Evolutionary conservation across 2,113 vertebrate genomes (phyloP).

Genomic region (Fregetta grallaria): DNA sequence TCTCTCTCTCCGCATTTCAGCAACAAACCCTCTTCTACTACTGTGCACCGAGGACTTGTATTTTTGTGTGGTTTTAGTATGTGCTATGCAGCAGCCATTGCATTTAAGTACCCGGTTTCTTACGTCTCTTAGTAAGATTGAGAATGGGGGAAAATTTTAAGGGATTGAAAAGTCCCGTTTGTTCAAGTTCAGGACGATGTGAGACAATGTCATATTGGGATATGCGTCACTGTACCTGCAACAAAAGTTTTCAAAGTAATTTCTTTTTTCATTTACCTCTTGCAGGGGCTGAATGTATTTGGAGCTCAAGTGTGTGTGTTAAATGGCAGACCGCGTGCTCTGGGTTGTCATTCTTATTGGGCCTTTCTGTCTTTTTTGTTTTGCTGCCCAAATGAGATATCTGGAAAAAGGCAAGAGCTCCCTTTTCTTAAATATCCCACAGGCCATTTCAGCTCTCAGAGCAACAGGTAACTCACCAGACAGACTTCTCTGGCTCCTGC

Average conservation of each 20-base stretch:
- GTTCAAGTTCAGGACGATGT: not conserved
- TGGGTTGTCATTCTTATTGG: constrained; percentile 73
- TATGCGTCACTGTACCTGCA: not conserved
- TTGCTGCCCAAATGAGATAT: constrained; percentile 80
- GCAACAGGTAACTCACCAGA: constrained; percentile 77
- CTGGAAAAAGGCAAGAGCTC: constrained; percentile 79
- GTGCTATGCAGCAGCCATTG: not conserved
- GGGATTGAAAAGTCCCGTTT: not conserved
- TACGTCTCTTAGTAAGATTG: not conserved
- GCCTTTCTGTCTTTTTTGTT: constrained; percentile 79
- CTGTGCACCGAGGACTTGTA: not conserved
- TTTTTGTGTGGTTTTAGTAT: not conserved
- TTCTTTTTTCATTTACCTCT: constrained; percentile 76
- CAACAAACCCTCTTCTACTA: not conserved
- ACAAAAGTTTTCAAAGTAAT: constrained; percentile 59
- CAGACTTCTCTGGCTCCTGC: constrained; percentile 48
- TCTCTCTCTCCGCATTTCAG: not conserved
- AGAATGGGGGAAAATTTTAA: not conserved
- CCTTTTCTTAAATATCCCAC: constrained; percentile 75
- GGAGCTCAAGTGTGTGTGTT: constrained; percentile 74
- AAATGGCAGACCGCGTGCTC: constrained; percentile 67
- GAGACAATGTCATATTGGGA: not conserved
- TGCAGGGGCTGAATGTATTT: constrained; percentile 76
- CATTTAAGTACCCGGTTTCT: not conserved
- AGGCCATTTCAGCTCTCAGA: constrained; percentile 77